A percentile compares a stretch with the other conserved stretches of the same genome.
phyloP scores from a whole-genome alignment of 2,888 invertebrate genomes.

The Eurytoma adleriae region DNA sequence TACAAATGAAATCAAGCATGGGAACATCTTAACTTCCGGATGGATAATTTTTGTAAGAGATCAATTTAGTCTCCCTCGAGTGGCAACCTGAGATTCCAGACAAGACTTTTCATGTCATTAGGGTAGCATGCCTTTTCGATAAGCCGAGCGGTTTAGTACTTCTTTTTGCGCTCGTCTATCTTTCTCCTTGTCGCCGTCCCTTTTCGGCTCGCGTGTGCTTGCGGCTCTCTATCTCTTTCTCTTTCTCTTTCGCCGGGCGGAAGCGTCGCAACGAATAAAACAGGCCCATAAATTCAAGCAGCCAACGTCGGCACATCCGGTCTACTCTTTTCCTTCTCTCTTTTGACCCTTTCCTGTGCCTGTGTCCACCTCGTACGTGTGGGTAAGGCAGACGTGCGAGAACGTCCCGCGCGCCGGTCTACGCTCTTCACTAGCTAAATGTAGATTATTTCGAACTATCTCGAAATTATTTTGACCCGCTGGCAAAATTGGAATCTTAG shows the following conservation, averaged over 20 bases:
- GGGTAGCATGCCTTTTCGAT: slow-evolving; percentile 52
- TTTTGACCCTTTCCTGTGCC: slow-evolving; percentile 40
- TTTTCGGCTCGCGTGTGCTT: slow-evolving; percentile 1
- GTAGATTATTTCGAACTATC: too few relatives aligned
- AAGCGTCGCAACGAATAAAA: slow-evolving; percentile 63
- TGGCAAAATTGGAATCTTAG: too few relatives aligned
- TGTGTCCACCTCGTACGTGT: background rate
- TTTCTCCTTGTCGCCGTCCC: background rate
- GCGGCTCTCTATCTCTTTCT: slow-evolving; percentile 23
- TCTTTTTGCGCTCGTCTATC: background rate
- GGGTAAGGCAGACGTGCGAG: background rate
- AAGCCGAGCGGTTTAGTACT: slow-evolving; percentile 9
- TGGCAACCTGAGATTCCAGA: slow-evolving; percentile 12
- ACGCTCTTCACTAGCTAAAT: too few relatives aligned
- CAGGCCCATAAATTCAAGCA: slow-evolving; percentile 63
- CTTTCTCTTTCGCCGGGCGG: slow-evolving; percentile 56
- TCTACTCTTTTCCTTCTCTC: slow-evolving; percentile 50
- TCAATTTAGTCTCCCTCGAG: too few relatives aligned
- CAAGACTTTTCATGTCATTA: slow-evolving; percentile 46
- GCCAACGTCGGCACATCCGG: slow-evolving; percentile 56
- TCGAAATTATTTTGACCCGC: too few relatives aligned
- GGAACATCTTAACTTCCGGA: too few relatives aligned
- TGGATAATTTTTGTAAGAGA: too few relatives aligned
- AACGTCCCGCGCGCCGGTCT: too few relatives aligned
- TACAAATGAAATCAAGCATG: background rate